These are phyloP conservation scores for Girardinus metallicus DNA, from an alignment of 2,797 vertebrate species.

Conservation along the genomic window DNA sequence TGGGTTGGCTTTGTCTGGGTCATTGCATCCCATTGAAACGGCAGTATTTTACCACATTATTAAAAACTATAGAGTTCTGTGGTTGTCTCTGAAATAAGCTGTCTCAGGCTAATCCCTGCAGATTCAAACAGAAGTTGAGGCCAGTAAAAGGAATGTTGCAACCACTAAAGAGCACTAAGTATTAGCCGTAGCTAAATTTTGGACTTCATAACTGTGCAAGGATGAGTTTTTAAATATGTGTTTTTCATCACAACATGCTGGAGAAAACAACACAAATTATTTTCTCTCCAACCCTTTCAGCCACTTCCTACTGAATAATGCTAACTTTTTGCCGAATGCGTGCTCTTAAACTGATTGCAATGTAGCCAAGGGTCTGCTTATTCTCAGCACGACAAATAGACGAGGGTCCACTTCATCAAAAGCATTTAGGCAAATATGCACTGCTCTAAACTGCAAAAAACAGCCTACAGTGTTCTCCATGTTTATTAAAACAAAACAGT, in stretches of 20 bases:
- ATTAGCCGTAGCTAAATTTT: not conserved
- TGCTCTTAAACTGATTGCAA: not conserved
- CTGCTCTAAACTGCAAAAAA: not conserved
- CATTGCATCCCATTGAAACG: not conserved
- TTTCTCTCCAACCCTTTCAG: not conserved
- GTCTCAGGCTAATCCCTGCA: not conserved
- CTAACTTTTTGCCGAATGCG: not conserved
- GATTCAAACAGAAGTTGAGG: not conserved
- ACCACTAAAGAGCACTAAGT: not conserved
- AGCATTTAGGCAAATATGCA: not conserved
- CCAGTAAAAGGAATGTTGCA: not conserved
- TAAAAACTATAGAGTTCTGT: not conserved
- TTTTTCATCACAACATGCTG: not conserved
- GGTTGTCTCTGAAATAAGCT: not conserved
- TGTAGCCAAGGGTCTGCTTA: not conserved
- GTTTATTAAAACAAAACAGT: not conserved
- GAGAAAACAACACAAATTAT: not conserved
- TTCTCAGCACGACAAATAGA: not conserved
- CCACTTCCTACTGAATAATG: not conserved
- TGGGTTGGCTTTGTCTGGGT: not conserved
- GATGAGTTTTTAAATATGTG: not conserved
- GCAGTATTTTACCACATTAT: not conserved
- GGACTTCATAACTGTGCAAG: not conserved
- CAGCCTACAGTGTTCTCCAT: not conserved
- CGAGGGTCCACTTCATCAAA: not conserved